These are phyloP conservation scores for Passer domesticus DNA, from an alignment of 2,113 vertebrate genomes.

Conservation along the genomic window DNA sequence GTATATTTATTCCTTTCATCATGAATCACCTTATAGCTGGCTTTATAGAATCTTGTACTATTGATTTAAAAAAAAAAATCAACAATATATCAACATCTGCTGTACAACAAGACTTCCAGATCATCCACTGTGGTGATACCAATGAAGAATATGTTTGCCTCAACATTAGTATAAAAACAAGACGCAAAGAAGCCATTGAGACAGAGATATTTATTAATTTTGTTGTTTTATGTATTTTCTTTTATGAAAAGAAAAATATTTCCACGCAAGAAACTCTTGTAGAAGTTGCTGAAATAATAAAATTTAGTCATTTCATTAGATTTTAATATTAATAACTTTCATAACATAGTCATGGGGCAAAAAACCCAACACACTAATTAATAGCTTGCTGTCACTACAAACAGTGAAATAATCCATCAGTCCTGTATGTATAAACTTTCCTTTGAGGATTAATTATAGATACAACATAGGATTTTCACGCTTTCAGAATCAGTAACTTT, in stretches of 20 bases:
- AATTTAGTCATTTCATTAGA: background rate
- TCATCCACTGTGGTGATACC: background rate
- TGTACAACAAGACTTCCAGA: background rate
- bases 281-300: background rate
- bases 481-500: background rate
- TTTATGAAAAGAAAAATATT: background rate
- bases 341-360: background rate
- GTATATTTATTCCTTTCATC: conserved; percentile 33
- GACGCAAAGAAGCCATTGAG: background rate
- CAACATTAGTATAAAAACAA: background rate
- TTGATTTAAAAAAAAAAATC: background rate
- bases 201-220: background rate
- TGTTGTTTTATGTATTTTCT: background rate
- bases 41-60: background rate
- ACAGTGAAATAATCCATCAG: background rate
- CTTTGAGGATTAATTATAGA: conserved; percentile 14
- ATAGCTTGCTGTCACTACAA: background rate
- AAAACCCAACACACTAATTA: background rate
- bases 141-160: background rate
- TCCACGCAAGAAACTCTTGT: background rate
- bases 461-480: background rate
- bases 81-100: background rate
- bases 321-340: background rate
- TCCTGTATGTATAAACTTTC: background rate
- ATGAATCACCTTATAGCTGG: background rate